Base-by-base conservation (phyloP, 2,888 invertebrate genomes). In the Tineola bisselliella region DNA sequence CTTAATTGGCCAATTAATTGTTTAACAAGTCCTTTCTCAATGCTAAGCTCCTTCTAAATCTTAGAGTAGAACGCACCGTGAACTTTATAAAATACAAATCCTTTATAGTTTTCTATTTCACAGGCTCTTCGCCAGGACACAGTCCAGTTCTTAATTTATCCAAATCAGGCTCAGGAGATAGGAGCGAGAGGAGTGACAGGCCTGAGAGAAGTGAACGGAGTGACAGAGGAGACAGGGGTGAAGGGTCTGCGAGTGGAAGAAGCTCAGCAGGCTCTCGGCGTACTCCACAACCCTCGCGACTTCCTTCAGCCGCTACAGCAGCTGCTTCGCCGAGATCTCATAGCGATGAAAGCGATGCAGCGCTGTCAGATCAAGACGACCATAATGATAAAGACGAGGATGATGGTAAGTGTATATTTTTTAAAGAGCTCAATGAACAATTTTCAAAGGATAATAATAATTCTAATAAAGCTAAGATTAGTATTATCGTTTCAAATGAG, bases 111-210 rank as follows among this genome's bases (percentile, higher is more conserved):
- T 48, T 48, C 48, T 48, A 48, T 54, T 18, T 54, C 33, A 13
- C 88, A 93, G 93, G 92, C 68, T 95, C 95, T 63, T 94, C 95
- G 65, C 94, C 93, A 71, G 94, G 94, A 61, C 95, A 95, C 88
- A 96, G 96, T 91, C 96, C 96, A 64, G 95, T 96, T 67, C 84
- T 96, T 71, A 96, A 96, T 87, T 89, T 97, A 63, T 96, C 96
- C 61, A 96, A 96, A 84, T 94, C 94, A 62, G 95, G 94, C 61
- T 92, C 83, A 72, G 92, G 92, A 64, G 94, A 93, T 66, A 94
- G 94, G 71, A 83, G 81, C 48, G 82, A 77, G 72, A 77, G 88
- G 70, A 61, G 86, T 31, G 91, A 91, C 52, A 70, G 84, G 43
- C 77, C 90, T 38, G 91, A 90, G 56, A 78, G 89, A 62, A 81